Evolutionary conservation across 2,113 vertebrate genomes (phyloP), one percentile per base, ranked within the genome.

Genomic region (Paracanthobrama guichenoti): DNA sequence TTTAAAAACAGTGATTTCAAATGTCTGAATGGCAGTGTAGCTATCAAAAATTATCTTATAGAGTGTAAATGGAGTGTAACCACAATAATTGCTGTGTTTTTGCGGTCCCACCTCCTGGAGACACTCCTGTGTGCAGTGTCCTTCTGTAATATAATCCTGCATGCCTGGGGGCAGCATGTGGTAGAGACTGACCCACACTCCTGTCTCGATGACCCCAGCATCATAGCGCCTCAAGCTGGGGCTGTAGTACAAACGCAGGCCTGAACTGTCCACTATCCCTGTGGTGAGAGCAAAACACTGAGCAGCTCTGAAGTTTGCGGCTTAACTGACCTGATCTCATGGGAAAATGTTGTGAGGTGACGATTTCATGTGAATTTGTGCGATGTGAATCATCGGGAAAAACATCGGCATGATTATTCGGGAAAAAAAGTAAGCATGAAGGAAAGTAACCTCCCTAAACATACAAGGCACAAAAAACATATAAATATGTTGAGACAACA

Each of bases 171-270:
- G 96, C 81, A 97, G 94, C 88, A 96, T 97, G 83, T 97, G 96
- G 91, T 95, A 97, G 16, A 96, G 94, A 81, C 96, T 97, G 79
- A 97, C 96, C 96, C 96, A 97, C 81, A 97, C 94, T 79, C 96
- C 96, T 0, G 95, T 95, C 91, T 97, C 96, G 66, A 97, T 95
- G 85, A 97, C 94, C 20, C 96, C 96, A 6, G 95, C 96, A 86
- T 97, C 96, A 0, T 96, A 95, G 87, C 91, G 92, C 88, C 96
- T 92, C 91, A 95, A 87, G 84, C 90, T 89, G 0, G 90, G 86
- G 3, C 95, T 97, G 71, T 96, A 95, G 91, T 94, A 93, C 24
- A 97, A 62, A 84, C 95, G 93, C 86, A 97, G 90, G 69, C 96
- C 96, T 39, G 96, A 97, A 88, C 90, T 97, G 92, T 97, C 96